Base-by-base conservation (phyloP, 2,888 invertebrate species). In the Pseudolycoriella hygida region DNA sequence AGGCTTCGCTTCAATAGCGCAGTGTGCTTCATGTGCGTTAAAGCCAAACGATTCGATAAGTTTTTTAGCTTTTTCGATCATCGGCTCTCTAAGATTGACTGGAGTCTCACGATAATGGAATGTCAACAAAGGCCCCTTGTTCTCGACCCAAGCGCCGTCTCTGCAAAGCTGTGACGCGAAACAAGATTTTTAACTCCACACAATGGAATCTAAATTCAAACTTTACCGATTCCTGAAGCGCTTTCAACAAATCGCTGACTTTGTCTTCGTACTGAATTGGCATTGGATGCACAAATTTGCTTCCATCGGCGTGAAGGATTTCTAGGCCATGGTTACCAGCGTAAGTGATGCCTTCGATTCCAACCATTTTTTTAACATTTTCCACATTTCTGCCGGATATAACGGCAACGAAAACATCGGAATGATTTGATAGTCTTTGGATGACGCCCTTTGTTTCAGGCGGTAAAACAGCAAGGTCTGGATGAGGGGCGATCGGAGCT, bases 71-170 rank as follows among this genome's bases (percentile, higher is more conserved):
- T 76, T 72, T n/a, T 74, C 74, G 2, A 81, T 76, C 60, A 88
- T 70, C 4, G 71, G 71, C 0, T 74, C 69, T 39, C 86, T 73
- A 51, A 77, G 66, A 43, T 77, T 71, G 44, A 71, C 58, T 10
- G 87, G 87, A 0, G 86, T 82, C 66, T 88, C 87, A 8, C 88
- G 76, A 66, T 77, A 89, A 61, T 89, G 89, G 71, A 86, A 88
- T 2, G 89, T 88, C 34, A 89, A 66, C 6, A 88, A 64, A 0
- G 87, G 82, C 0, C 88, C 88, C 60, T 89, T 89, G 65, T 88
- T 88, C 61, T 89, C 89, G 8, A 89, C 88, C 88, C 89, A 89
- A 0, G 88, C 87, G 3, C 89, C 88, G 55, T 88, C 85, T 52
- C 72, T 76, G 60, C 87, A 88, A 3, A 87, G 78, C 80, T 80